Percentiles rank a stretch among this genome's conserved stretches.
Conservation (phyloP, 2,888 invertebrate genomes). For the Oeneis ivallda region DNA sequence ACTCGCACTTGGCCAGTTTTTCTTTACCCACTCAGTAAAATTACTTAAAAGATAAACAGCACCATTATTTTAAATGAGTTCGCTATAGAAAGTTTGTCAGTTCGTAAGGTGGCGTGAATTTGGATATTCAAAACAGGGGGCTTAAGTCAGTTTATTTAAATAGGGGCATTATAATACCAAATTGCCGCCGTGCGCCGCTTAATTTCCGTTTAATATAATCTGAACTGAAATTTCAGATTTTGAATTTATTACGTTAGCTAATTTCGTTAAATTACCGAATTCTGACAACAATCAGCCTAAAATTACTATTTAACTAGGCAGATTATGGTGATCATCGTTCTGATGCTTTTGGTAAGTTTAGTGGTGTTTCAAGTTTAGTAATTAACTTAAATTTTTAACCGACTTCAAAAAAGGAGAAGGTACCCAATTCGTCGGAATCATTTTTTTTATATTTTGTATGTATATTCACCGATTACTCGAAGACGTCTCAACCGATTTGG, state of each 20-base stretch:
- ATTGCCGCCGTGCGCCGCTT: slow-evolving; percentile 48
- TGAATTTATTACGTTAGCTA: slow-evolving; percentile 14
- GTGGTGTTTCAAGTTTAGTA: background rate
- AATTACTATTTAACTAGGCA: background rate
- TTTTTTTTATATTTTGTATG: too few species aligned
- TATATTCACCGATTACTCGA: too few species aligned
- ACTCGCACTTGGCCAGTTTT: too few species aligned
- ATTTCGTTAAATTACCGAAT: slow-evolving; percentile 7
- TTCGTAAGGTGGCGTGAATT: slow-evolving; percentile 27
- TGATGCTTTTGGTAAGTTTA: background rate
- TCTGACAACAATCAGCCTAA: slow-evolving; percentile 2
- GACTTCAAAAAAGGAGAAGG: too few species aligned
- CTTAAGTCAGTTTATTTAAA: slow-evolving; percentile 65
- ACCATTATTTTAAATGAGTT: background rate
- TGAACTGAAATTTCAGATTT: slow-evolving; percentile 21
- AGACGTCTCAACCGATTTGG: too few species aligned
- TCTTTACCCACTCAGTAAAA: too few species aligned
- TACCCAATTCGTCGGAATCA: too few species aligned
- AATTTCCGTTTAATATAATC: slow-evolving; percentile 24
- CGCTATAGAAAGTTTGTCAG: slow-evolving; percentile 6
- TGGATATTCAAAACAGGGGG: slow-evolving; percentile 47
- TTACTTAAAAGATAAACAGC: too few species aligned
- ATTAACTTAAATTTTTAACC: too few species aligned
- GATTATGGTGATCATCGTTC: background rate
- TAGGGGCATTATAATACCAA: slow-evolving; percentile 63